phyloP scores from a whole-genome alignment of 2,888 invertebrate species.

The Tachina lurida region DNA sequence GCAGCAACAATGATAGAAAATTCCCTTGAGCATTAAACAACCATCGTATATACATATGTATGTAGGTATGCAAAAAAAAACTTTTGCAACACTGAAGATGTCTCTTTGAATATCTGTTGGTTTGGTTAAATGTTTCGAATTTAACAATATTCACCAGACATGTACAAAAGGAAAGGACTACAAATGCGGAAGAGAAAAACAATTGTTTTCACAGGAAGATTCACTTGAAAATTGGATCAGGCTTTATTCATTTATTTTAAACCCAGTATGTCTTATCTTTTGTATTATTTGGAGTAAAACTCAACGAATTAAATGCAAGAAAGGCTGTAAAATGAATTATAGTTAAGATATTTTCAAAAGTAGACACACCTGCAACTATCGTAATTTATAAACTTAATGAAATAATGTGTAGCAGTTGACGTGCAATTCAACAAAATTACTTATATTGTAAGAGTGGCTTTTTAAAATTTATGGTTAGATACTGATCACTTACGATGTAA shows the following conservation, averaged over 20 bases:
- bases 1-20: slow-evolving; percentile 17
- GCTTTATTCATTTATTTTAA: slow-evolving; percentile 3
- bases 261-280: slow-evolving; percentile 1
- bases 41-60: slow-evolving; percentile 7
- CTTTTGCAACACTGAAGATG: slow-evolving; percentile 45
- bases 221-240: slow-evolving; percentile 43
- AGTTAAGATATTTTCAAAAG: no score
- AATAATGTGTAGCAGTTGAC: no score
- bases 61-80: background rate
- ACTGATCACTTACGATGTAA: no score
- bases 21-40: slow-evolving; percentile 47
- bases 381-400: no score
- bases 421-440: no score
- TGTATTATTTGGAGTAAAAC: no score
- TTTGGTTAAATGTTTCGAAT: slow-evolving; percentile 28
- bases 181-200: slow-evolving; percentile 1
- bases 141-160: slow-evolving; percentile 32
- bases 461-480: no score
- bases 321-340: no score
- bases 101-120: slow-evolving; percentile 21
- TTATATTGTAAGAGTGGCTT: no score
- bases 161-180: background rate
- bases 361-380: no score
- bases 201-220: slow-evolving; percentile 47
- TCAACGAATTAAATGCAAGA: no score